Percentiles rank a stretch among this genome's conserved stretches.
Evolutionary conservation across 2,888 invertebrate species (phyloP).

Genomic region (Parnassius smintheus): DNA sequence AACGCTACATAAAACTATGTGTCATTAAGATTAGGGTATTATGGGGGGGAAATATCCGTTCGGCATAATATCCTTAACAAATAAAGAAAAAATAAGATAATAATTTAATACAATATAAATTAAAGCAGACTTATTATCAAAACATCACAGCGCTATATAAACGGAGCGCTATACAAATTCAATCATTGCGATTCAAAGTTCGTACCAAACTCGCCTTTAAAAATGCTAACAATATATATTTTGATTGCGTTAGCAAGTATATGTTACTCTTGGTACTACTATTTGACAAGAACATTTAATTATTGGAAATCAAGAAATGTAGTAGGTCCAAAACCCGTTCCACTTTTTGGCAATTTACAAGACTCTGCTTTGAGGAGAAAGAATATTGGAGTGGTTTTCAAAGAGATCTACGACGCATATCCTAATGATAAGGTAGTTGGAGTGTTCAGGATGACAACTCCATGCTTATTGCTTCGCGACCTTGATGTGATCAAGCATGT

Average conservation of each 20-base stretch:
- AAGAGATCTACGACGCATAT: slow-evolving; percentile 45
- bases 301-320: slow-evolving; percentile 52
- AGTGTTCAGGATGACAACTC: slow-evolving; percentile 49
- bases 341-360: slow-evolving; percentile 50
- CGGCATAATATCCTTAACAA: too few relatives aligned
- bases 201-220: background rate
- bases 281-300: slow-evolving; percentile 41
- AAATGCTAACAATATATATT: background rate
- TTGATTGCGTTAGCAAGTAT: background rate
- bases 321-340: slow-evolving; percentile 40
- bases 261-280: slow-evolving; percentile 35
- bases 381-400: slow-evolving; percentile 35
- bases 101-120: too few relatives aligned
- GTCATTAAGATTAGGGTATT: too few relatives aligned
- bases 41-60: too few relatives aligned
- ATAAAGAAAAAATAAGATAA: too few relatives aligned
- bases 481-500: slow-evolving; percentile 52
- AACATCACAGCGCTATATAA: background rate
- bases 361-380: slow-evolving; percentile 40
- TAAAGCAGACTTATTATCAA: too few relatives aligned
- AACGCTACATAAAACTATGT: too few relatives aligned
- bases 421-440: slow-evolving; percentile 56
- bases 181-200: background rate
- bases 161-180: background rate
- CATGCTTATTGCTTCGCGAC: slow-evolving; percentile 50